Base-by-base conservation (phyloP, 2,888 invertebrate genomes). In the Drosophila barbarae region DNA sequence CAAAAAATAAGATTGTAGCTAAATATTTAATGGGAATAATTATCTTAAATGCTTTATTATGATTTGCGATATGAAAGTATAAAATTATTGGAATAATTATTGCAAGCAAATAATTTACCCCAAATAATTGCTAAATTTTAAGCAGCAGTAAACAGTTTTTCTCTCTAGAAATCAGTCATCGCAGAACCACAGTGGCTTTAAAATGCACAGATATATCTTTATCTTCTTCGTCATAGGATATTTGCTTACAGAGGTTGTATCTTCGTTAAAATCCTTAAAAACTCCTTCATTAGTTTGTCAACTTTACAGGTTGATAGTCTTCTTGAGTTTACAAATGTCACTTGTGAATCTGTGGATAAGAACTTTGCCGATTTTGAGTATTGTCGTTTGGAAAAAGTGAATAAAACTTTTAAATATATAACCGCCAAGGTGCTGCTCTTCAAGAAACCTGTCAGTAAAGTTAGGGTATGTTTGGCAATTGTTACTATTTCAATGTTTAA, bases 321-420 rank as follows among this genome's bases (percentile, higher is more conserved):
- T 5, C 8, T 46, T 13, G 30, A 46, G 13, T 46, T 46, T 13
- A 21, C 46, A 0, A 32, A 21, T 18, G 0, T 46, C 30, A 21
- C 5, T 5, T 46, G 46, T 5, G 30, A 21, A 2, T 28, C 58
- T 13, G 4, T 42, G 58, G 42, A 57, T 15, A 57, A 44, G 30
- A 28, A 23, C 2, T 57, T 57, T 5, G 8, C 13, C n/a, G 42
- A 57, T 10, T 28, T 58, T 8, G 58, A 59, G n/a, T 32, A 59
- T 12, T 59, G 59, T 18, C 10, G 12, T 7, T 12, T 58, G 5
- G 30, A 57, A 10, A 42, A 10, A 2, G 13, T 44, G 10, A 58
- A 58, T 35, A 56, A 23, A 15, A 12, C 23, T 2, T 36, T 13
- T 5, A 57, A 23, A 7, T 57, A 44, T 13, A 6, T 42, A 46